These are phyloP conservation scores for Campylomormyrus tamandua DNA, from an alignment of 2,113 vertebrate species.

Conservation along the genomic window DNA sequence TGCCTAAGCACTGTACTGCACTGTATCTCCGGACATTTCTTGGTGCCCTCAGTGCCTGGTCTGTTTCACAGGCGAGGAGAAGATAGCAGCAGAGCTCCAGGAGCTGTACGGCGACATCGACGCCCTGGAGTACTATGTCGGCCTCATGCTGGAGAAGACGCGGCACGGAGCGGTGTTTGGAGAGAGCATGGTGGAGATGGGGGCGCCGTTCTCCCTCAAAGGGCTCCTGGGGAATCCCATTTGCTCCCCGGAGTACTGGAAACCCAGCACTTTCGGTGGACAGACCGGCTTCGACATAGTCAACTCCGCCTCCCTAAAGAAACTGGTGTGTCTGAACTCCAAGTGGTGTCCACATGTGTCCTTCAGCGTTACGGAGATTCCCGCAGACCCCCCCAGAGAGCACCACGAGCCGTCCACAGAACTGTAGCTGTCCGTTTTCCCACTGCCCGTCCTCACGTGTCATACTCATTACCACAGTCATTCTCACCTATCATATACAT, in stretches of 20 bases:
- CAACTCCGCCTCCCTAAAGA: constrained; percentile 73
- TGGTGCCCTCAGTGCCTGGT: not conserved
- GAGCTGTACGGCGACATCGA: constrained; percentile 84
- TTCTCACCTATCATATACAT: not conserved
- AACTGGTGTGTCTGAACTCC: constrained; percentile 80
- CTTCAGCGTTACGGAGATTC: constrained; percentile 60
- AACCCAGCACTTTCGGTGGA: constrained; percentile 88
- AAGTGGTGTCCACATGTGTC: constrained; percentile 78
- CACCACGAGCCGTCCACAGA: not conserved
- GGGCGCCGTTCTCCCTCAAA: constrained; percentile 91
- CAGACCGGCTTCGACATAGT: constrained; percentile 74
- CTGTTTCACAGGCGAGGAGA: constrained; percentile 62
- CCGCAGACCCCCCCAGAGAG: not conserved
- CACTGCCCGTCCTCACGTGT: not conserved
- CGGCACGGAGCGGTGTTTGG: constrained; percentile 72
- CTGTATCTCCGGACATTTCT: not conserved
- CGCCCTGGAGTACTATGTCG: constrained; percentile 80
- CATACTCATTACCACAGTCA: not conserved
- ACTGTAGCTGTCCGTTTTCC: not conserved
- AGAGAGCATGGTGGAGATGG: constrained; percentile 92
- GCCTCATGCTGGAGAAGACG: constrained; percentile 75
- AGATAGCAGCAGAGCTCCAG: constrained; percentile 69
- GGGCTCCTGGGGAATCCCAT: constrained; percentile 89
- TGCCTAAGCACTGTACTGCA: too few species aligned
- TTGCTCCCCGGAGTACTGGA: constrained; percentile 93